Percentiles rank a stretch among this genome's conserved stretches.
phyloP scores from a whole-genome alignment of 2,888 invertebrate species.

The Listrodromus nycthemerus region DNA sequence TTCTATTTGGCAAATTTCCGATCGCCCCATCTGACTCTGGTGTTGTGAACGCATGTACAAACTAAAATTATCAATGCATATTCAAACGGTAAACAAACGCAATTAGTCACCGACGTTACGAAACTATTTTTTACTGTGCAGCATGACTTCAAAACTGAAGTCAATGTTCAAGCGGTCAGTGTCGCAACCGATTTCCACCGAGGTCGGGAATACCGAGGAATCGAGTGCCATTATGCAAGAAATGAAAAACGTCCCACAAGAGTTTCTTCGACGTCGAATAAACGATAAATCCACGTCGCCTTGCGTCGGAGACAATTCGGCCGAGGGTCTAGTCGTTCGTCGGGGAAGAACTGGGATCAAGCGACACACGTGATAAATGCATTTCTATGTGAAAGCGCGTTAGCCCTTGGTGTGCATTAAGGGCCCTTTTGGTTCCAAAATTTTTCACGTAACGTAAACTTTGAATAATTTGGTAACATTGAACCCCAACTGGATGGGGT shows the following conservation, averaged over 20 bases:
- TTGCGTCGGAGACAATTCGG: neutral
- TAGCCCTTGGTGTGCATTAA: neutral
- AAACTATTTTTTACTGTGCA: neutral
- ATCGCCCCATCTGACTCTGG: too few relatives aligned
- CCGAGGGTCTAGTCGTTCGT: slow-evolving; percentile 22
- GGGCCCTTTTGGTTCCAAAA: neutral
- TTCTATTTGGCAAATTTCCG: too few relatives aligned
- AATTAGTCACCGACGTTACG: too few relatives aligned
- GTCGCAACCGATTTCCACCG: slow-evolving; percentile 43
- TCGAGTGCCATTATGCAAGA: slow-evolving; percentile 67
- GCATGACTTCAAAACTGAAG: slow-evolving; percentile 69
- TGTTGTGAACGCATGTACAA: too few relatives aligned
- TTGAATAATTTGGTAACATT: too few relatives aligned
- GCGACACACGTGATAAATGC: slow-evolving; percentile 61
- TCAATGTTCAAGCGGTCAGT: slow-evolving; percentile 68
- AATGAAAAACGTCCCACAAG: slow-evolving; percentile 60
- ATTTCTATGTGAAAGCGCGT: slow-evolving; percentile 1
- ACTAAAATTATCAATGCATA: too few relatives aligned
- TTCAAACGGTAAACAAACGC: too few relatives aligned
- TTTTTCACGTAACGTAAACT: too few relatives aligned
- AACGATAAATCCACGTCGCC: slow-evolving; percentile 29
- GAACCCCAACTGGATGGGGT: too few relatives aligned
- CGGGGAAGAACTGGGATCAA: slow-evolving; percentile 48
- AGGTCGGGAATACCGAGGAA: slow-evolving; percentile 62
- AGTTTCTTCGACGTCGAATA: slow-evolving; percentile 43